Conservation (phyloP, 2,888 invertebrate species). For the Acrocera orbiculus region DNA sequence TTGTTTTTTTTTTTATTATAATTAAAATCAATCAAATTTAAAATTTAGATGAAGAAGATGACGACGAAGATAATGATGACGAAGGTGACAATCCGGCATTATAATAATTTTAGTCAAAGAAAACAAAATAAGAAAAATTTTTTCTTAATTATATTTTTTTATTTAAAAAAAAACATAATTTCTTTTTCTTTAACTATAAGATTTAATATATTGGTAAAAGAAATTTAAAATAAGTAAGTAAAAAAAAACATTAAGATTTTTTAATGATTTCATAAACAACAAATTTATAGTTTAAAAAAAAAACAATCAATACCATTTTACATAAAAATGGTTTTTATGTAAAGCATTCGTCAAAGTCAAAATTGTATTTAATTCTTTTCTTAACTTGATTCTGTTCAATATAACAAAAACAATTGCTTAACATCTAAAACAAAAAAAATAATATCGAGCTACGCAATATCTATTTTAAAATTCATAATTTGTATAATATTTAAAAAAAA, state of each 20-base stretch:
- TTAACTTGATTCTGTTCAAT: no score
- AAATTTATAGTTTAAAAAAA: conserved; percentile 8
- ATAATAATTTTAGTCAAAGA: conserved; percentile 30
- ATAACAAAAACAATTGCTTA: no score
- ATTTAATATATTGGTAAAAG: conserved; percentile 12
- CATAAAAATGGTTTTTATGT: no score
- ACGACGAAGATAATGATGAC: conserved; percentile 20
- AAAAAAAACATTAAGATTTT: conserved; percentile 6
- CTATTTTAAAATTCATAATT: no score
- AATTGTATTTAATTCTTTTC: no score
- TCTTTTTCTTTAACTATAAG: conserved; percentile 12
- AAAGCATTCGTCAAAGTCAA: no score
- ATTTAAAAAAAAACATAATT: conserved; percentile 7
- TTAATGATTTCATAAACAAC: conserved; percentile 5
- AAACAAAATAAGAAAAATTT: conserved; percentile 10
- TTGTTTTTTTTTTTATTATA: conserved; percentile 1
- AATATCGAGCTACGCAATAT: no score
- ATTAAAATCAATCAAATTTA: conserved; percentile 3
- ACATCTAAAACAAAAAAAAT: no score
- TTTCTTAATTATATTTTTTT: conserved; percentile 10
- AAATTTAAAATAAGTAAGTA: conserved; percentile 4
- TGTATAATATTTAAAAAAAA: no score
- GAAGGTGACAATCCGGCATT: conserved; percentile 30
- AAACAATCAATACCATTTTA: conserved; percentile 5
- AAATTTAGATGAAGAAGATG: conserved; percentile 27